Percentiles rank a stretch among this genome's conserved stretches.
phyloP scores from a whole-genome alignment of 2,797 vertebrate genomes.

The Clarias pachynema region DNA sequence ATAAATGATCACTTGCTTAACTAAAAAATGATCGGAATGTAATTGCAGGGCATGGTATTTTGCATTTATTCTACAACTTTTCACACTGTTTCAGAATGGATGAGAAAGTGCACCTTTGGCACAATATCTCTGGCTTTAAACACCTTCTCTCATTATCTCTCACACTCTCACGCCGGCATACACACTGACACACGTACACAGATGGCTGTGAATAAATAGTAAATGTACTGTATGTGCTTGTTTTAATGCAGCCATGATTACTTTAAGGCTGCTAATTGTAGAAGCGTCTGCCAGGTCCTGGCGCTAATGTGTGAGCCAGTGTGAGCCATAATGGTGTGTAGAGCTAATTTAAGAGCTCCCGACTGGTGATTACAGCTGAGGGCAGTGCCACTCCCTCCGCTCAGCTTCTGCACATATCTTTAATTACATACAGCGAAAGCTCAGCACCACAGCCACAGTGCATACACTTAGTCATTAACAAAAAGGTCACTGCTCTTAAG shows the following conservation, averaged over 20 bases:
- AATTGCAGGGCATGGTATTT: not conserved
- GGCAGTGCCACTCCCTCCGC: conserved; percentile 78
- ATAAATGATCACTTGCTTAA: not conserved
- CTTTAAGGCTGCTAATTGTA: conserved; percentile 67
- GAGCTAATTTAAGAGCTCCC: conserved; percentile 81
- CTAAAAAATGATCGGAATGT: not conserved
- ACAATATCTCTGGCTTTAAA: not conserved
- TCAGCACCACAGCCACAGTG: conserved; percentile 62
- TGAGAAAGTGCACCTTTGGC: not conserved
- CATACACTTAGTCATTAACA: conserved; percentile 30
- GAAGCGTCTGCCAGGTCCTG: conserved; percentile 68
- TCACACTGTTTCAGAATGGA: not conserved
- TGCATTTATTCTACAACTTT: not conserved
- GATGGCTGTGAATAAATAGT: conserved; percentile 18
- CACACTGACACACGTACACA: conserved; percentile 4
- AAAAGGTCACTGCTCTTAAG: conserved; percentile 21
- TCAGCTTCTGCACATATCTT: conserved; percentile 75
- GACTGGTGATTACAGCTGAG: conserved; percentile 79
- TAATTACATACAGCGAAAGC: conserved; percentile 75
- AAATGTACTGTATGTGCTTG: conserved; percentile 23
- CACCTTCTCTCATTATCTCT: conserved; percentile 1
- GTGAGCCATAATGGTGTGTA: conserved; percentile 66
- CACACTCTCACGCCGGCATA: not conserved
- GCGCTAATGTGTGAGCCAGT: conserved; percentile 73
- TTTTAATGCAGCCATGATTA: conserved; percentile 48